phyloP scores from a whole-genome alignment of 2,797 vertebrate species.

The Threskiornis aethiopicus region DNA sequence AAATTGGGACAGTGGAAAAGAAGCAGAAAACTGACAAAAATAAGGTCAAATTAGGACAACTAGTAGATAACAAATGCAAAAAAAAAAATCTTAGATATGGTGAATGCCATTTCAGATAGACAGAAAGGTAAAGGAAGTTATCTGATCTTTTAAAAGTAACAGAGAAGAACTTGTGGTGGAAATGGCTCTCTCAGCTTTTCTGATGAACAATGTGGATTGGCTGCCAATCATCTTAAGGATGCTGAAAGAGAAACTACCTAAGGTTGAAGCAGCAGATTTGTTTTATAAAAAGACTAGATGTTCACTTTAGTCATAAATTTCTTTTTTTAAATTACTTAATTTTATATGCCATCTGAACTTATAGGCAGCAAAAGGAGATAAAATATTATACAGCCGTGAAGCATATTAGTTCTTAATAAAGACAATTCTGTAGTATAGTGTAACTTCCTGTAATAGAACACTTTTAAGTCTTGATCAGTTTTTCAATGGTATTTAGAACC shows the following conservation, averaged over 20 bases:
- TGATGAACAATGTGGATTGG: neutral
- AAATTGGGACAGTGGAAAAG: neutral
- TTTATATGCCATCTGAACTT: neutral
- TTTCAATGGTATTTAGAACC: neutral
- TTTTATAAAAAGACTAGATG: neutral
- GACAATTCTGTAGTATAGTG: neutral
- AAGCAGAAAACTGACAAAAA: neutral
- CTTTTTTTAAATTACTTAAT: neutral
- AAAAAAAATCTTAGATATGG: neutral
- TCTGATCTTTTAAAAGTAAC: conserved; percentile 3
- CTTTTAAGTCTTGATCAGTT: neutral
- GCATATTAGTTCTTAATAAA: neutral
- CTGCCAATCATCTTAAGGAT: neutral
- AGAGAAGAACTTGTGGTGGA: neutral
- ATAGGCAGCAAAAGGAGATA: neutral
- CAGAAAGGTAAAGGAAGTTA: neutral
- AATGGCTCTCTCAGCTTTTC: neutral
- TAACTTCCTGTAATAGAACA: neutral
- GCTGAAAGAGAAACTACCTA: neutral
- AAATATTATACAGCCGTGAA: neutral
- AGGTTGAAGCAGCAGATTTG: neutral
- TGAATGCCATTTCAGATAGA: neutral
- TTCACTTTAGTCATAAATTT: neutral
- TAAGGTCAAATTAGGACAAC: neutral
- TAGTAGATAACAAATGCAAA: neutral